Conservation (phyloP, 2,113 vertebrate species). For the Gobius niger region DNA sequence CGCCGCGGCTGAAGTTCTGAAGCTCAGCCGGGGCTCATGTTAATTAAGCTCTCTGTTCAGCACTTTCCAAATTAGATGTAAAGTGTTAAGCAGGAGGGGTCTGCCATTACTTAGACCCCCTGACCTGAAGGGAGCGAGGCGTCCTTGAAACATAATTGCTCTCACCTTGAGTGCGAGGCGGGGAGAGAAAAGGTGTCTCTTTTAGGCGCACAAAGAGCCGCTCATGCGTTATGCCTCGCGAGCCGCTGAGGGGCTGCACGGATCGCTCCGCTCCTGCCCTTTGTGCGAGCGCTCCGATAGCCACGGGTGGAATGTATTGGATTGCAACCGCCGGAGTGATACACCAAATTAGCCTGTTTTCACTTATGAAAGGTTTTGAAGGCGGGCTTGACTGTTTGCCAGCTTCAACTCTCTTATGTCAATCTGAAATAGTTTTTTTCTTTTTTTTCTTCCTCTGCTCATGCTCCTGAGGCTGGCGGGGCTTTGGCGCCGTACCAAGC, state of each 20-base stretch:
- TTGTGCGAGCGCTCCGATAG: slow-evolving; percentile 41
- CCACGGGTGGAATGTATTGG: slow-evolving; percentile 61
- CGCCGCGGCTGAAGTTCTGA: slow-evolving; percentile 24
- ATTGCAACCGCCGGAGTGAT: slow-evolving; percentile 53
- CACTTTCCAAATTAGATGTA: slow-evolving; percentile 67
- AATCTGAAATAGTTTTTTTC: slow-evolving; percentile 61
- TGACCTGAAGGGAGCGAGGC: slow-evolving; percentile 40
- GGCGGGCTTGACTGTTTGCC: slow-evolving; percentile 64
- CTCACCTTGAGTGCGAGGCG: slow-evolving; percentile 48
- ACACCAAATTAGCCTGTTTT: slow-evolving; percentile 64
- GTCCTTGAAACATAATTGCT: slow-evolving; percentile 68
- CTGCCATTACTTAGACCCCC: slow-evolving; percentile 45
- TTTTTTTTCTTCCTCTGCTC: slow-evolving; percentile 21
- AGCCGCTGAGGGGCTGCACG: slow-evolving; percentile 41
- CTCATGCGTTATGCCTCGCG: slow-evolving; percentile 27
- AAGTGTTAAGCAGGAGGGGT: slow-evolving; percentile 63
- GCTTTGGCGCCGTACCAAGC: slow-evolving; percentile 61
- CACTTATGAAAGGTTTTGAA: slow-evolving; percentile 56
- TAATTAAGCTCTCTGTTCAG: slow-evolving; percentile 68
- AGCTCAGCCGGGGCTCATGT: slow-evolving; percentile 45
- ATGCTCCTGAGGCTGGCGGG: slow-evolving; percentile 63
- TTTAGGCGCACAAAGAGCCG: slow-evolving; percentile 29
- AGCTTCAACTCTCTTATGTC: slow-evolving; percentile 47
- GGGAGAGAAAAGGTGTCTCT: slow-evolving; percentile 3
- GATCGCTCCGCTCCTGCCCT: slow-evolving; percentile 33